Base-by-base conservation (phyloP, 1,140 invertebrate species). In the Cydia splendana region DNA sequence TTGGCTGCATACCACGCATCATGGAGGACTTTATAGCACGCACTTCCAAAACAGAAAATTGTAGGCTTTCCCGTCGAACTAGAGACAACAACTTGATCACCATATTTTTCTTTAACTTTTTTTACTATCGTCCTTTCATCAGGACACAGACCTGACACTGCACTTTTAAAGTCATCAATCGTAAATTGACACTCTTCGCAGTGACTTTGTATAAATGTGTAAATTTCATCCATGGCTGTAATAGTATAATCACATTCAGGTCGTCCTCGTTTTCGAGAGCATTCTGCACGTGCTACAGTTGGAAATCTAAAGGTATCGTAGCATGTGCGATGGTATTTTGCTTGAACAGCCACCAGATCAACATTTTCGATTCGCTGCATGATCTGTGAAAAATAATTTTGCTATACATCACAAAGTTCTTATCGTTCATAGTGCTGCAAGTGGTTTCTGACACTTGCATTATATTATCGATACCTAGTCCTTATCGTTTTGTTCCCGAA, bases 341-440 rank as follows among this genome's bases (percentile, higher is more conserved):
- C 84, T 78, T 88, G 82, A 81, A 82, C 78, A 85, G 85, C 85
- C 80, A 89, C 79, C 84, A 88, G 87, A 86, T 87, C 84, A 82
- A 30, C 28, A 30, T 30, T 30, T 30, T 30, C 4, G 28, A 30
- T 30, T 1, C 28, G 28, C 28, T 30, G 28, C 28, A 30, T 30
- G 28, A 30, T 30, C 28, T 30, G 28, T 30, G 28, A 30, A 30
- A 30, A 30, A 30, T 1, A 30, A 30, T 30, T 30, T 2, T 30
- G 28, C 28, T 30, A 30, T 30, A 30, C 4, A 30, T 30, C 28
- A 30, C 28, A 30, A 30, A 30, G 28, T 30, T 30, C n/a, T n/a
- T n/a, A n/a, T n/a, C n/a, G n/a, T n/a, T n/a, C n/a, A n/a, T n/a
- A n/a, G n/a, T n/a, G n/a, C n/a, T n/a, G n/a, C n/a, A n/a, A n/a